Conservation (phyloP, 2,797 vertebrate species). For the Brotula barbata region DNA sequence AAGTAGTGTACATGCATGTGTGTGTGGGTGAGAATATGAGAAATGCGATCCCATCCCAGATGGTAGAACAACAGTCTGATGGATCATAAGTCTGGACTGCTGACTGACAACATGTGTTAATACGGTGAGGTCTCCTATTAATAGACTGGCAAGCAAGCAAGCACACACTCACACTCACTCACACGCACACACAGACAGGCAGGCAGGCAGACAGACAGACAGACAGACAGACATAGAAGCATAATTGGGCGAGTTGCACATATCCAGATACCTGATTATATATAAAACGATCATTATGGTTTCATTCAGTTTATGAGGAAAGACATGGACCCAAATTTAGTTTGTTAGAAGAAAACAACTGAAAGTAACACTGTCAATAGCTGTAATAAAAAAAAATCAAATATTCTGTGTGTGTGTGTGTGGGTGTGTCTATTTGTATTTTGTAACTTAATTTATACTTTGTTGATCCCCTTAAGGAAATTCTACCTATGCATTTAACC, state of each 20-base stretch:
- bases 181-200: not conserved
- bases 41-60: conserved; percentile 54
- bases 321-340: too few relatives aligned
- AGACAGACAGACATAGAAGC: not conserved
- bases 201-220: not conserved
- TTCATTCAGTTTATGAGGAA: too few relatives aligned
- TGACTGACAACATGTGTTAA: conserved; percentile 69
- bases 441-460: too few relatives aligned
- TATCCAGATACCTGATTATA: too few relatives aligned
- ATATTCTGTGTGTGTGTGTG: too few relatives aligned
- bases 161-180: not conserved
- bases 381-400: not conserved
- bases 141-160: conserved; percentile 27
- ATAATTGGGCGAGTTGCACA: not conserved
- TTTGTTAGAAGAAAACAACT: too few relatives aligned
- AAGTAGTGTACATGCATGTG: too few relatives aligned
- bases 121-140: conserved; percentile 52
- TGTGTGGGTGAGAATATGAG: conserved; percentile 25
- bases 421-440: too few relatives aligned
- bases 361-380: not conserved
- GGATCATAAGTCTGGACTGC: conserved; percentile 61
- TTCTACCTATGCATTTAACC: too few relatives aligned
- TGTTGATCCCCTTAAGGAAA: too few relatives aligned
- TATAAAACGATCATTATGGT: too few relatives aligned
- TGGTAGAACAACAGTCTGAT: conserved; percentile 61